Percentiles rank a stretch among this genome's conserved stretches.
These are phyloP conservation scores for Drosophila incognita DNA, from an alignment of 2,888 invertebrate genomes.

Conservation along the genomic window DNA sequence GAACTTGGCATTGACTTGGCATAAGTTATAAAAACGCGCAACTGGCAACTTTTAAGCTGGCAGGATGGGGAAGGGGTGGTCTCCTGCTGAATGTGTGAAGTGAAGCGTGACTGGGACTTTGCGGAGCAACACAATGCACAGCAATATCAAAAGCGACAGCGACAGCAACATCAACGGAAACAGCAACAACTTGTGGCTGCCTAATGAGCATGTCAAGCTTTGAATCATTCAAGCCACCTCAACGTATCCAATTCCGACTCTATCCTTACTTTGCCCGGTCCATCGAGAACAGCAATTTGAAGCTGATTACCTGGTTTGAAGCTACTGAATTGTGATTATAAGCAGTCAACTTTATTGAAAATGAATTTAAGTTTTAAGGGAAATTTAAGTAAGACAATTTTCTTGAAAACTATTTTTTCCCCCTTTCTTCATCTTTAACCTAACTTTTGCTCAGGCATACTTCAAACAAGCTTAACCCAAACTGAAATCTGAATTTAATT, in stretches of 20 bases:
- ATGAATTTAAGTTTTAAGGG: not conserved
- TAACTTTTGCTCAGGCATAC: not conserved
- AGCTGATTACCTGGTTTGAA: not conserved
- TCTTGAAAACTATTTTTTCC: not conserved
- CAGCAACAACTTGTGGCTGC: conserved; percentile 47
- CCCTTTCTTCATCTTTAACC: not conserved
- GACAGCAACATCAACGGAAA: not conserved
- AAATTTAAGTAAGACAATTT: not conserved
- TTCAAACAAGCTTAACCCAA: not conserved
- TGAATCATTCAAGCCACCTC: conserved; percentile 15
- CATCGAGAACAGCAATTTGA: not conserved
- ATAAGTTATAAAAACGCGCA: conserved; percentile 52
- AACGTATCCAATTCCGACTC: not conserved
- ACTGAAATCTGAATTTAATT: not conserved
- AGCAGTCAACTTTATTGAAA: not conserved
- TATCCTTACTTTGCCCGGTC: not conserved
- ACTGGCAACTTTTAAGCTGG: conserved; percentile 24
- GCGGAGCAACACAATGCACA: conserved; percentile 4
- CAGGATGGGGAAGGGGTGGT: conserved; percentile 4
- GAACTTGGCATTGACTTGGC: conserved; percentile 56
- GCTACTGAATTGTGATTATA: not conserved
- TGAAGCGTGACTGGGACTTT: conserved; percentile 62
- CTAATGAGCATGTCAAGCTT: conserved; percentile 56
- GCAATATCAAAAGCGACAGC: not conserved
- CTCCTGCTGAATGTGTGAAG: conserved; percentile 49